Base-by-base conservation (phyloP, 1,140 invertebrate genomes). In the Sminthurinus signatus region DNA sequence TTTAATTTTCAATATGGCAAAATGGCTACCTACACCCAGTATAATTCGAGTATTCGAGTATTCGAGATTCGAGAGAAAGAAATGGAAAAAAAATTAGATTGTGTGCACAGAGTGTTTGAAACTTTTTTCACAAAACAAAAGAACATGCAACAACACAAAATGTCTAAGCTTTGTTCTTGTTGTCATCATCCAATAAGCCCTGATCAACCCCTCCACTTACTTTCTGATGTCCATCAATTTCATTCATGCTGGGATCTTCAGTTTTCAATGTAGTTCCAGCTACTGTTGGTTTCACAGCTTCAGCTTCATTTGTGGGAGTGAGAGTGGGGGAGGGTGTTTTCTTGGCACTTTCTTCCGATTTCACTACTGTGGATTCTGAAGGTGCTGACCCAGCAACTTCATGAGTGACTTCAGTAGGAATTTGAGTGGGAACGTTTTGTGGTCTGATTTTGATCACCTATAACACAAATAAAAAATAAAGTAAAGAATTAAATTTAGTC, bases 171-270 rank as follows among this genome's bases (percentile, higher is more conserved):
- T 5, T 10, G 21, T 52, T 25, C 27, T 52, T 52, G 21, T 36
- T 27, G 28, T 27, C 15, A 21, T 4, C 23, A 27, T 51, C 57
- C 36, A 65, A 51, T 10, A 69, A 51, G 21, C 67, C 60, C 21
- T 31, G 29, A 60, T 69, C 67, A 31, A 69, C 42, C n/a, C 63
- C 67, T 48, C 39, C 46, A 27, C 21, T 27, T 62, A 8, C 39
- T 14, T 43, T 48, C 21, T 36, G 27, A n/a, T 52, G 48, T n/a
- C 25, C 56, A 44, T 59, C 56, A 44, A 69, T 52, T 55, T 69
- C 67, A 42, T 69, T 69, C 60, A 69, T 51, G 28, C 36, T 59
- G 4, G 67, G 67, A 56, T 68, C 66, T 50, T 65, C 63, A 3
- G 19, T 36, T 43, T 54, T 32, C n/a, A n/a, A n/a, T n/a, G n/a